These are phyloP conservation scores for Scaptomyza parva DNA, from an alignment of 2,888 invertebrate species.

Conservation along the genomic window DNA sequence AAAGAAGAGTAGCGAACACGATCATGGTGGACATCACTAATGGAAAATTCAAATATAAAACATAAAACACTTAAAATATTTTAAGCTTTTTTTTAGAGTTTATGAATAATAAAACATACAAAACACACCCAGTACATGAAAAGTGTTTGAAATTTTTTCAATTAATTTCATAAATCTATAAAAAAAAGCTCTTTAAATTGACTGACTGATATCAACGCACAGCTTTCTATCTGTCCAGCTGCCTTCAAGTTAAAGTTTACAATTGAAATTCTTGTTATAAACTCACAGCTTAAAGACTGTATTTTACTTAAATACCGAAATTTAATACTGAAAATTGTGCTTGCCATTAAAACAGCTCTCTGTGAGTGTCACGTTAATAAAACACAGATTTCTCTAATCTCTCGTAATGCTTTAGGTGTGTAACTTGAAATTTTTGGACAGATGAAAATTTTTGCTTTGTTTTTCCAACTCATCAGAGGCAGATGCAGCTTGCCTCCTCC, in stretches of 20 bases:
- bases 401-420: not conserved
- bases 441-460: not conserved
- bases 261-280: not conserved
- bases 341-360: not conserved
- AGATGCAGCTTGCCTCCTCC: not conserved
- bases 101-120: constrained; percentile 50
- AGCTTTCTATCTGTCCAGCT: too few relatives aligned
- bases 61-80: not conserved
- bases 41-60: not conserved
- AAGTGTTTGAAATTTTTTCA: not conserved
- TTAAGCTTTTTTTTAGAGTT: not conserved
- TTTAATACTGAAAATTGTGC: not conserved
- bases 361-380: not conserved
- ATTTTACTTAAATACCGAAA: not conserved
- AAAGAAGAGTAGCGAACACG: constrained; percentile 84
- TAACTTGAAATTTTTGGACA: not conserved
- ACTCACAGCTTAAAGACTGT: not conserved
- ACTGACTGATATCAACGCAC: not conserved
- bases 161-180: not conserved
- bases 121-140: constrained; percentile 44
- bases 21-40: constrained; percentile 63
- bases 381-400: not conserved
- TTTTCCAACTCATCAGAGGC: constrained; percentile 1
- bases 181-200: not conserved
- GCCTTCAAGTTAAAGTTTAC: too few relatives aligned